Evolutionary conservation across 2,113 vertebrate genomes (phyloP).

Genomic region (Sminthopsis crassicaudata): DNA sequence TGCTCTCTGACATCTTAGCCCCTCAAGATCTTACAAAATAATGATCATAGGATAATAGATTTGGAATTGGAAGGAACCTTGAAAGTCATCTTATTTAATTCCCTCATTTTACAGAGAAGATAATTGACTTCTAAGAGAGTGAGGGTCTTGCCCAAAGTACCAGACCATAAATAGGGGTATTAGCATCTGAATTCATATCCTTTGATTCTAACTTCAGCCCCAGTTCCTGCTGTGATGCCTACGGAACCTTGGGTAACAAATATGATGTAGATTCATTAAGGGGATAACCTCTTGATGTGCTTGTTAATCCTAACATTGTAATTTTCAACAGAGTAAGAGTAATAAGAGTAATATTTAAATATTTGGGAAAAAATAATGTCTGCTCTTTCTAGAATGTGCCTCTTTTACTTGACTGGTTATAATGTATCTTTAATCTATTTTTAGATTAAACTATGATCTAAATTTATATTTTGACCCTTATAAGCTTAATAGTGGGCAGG

Average conservation of each 20-base stretch:
- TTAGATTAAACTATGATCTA: background rate
- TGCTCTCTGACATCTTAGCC: no score
- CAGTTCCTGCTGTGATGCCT: background rate
- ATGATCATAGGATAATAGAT: background rate
- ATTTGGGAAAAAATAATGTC: background rate
- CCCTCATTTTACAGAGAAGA: background rate
- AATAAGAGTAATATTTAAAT: conserved; percentile 19
- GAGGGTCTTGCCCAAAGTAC: background rate
- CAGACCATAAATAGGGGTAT: background rate
- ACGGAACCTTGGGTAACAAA: background rate
- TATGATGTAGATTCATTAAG: background rate
- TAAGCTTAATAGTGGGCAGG: background rate
- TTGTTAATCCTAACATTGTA: conserved; percentile 16
- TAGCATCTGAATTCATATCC: background rate
- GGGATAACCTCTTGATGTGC: background rate
- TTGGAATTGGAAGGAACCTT: background rate
- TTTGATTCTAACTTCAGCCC: background rate
- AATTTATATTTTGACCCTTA: background rate
- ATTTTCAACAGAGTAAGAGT: conserved; percentile 44
- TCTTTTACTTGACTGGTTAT: background rate
- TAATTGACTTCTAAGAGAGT: background rate
- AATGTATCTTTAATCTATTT: background rate
- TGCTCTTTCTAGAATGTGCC: conserved; percentile 13
- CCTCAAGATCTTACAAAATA: background rate
- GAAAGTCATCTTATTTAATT: background rate